phyloP scores from a whole-genome alignment of 2,888 invertebrate genomes.

The Eumerus sabulonum region DNA sequence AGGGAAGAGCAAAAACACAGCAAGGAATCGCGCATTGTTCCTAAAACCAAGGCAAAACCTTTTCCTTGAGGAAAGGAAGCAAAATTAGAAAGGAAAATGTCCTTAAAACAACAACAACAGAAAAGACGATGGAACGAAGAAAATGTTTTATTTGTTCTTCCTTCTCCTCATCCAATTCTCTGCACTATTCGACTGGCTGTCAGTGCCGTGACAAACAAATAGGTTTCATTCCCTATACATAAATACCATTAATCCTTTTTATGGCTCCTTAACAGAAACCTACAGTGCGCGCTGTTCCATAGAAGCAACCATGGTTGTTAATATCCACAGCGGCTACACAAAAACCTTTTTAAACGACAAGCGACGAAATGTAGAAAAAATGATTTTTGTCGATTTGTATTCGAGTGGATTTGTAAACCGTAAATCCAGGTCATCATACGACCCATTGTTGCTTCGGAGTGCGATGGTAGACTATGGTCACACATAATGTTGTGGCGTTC shows the following conservation, averaged over 20 bases:
- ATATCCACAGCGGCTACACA: conserved; percentile 12
- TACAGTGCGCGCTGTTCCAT: not conserved
- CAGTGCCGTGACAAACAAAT: conserved; percentile 18
- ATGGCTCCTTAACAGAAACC: conserved; percentile 18
- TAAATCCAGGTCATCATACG: conserved; percentile 40
- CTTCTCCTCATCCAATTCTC: conserved; percentile 2
- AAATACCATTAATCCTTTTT: conserved; percentile 48
- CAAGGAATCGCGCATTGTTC: too few species aligned
- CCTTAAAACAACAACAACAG: not conserved
- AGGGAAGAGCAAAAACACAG: too few species aligned
- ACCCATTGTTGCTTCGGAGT: too few species aligned
- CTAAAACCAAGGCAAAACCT: too few species aligned
- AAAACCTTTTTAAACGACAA: not conserved
- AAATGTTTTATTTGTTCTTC: not conserved
- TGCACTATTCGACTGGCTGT: conserved; percentile 10
- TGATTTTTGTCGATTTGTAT: conserved; percentile 29
- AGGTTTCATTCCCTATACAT: conserved; percentile 8
- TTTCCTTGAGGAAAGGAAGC: too few species aligned
- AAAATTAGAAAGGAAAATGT: too few species aligned
- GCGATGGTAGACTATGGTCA: conserved; percentile 5
- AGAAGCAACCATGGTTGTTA: conserved; percentile 5
- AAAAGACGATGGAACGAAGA: not conserved
- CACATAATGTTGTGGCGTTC: conserved; percentile 55
- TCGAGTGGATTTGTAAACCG: conserved; percentile 35
- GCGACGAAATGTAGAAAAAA: not conserved